These are phyloP conservation scores for Allophyes oxyacanthae DNA, from an alignment of 2,888 invertebrate species.

Conservation along the genomic window DNA sequence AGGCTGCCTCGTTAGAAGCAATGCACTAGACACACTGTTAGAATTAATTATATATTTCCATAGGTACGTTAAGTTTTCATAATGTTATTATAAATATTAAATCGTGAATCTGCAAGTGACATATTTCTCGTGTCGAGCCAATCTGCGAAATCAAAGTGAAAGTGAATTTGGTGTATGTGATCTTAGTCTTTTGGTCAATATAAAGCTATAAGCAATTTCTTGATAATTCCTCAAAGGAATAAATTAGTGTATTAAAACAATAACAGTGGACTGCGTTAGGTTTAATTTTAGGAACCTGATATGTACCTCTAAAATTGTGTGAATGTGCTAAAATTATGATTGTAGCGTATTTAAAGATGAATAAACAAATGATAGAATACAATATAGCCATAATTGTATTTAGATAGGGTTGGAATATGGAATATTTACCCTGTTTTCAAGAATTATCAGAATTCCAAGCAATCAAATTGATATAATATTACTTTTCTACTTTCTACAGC, in stretches of 20 bases:
- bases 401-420: conserved; percentile 27
- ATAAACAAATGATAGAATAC: too few species aligned
- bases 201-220: conserved; percentile 33
- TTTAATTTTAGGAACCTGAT: conserved; percentile 1
- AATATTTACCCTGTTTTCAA: conserved; percentile 22
- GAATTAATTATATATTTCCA: conserved; percentile 1
- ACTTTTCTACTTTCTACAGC: conserved; percentile 44
- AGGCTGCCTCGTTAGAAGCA: conserved; percentile 30
- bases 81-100: not conserved
- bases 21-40: conserved; percentile 21
- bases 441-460: not conserved
- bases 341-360: conserved; percentile 8
- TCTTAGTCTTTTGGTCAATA: conserved; percentile 28
- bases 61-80: conserved; percentile 10
- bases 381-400: not conserved
- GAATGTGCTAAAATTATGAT: conserved; percentile 15
- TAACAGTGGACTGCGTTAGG: not conserved
- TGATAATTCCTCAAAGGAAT: conserved; percentile 39
- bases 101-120: conserved; percentile 1
- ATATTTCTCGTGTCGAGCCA: not conserved
- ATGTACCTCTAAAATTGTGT: conserved; percentile 15
- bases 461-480: conserved; percentile 21
- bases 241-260: conserved; percentile 2
- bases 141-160: conserved; percentile 8
- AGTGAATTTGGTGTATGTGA: conserved; percentile 37